A percentile compares a stretch with the other conserved stretches of the same genome.
Conservation (phyloP, 1,140 invertebrate species). For the Pogonognathellus flavescens region DNA sequence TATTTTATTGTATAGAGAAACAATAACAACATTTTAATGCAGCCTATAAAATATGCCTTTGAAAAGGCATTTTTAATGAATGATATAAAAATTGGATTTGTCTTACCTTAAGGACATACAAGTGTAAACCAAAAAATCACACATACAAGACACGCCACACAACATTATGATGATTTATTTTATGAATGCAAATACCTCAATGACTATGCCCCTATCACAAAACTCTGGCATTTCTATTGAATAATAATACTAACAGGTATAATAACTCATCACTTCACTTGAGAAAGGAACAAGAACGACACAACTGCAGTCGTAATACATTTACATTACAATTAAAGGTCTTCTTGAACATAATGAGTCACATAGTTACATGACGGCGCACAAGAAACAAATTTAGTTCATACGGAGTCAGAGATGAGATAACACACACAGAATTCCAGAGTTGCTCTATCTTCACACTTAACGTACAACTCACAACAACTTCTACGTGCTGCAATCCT, state of each 20-base stretch:
- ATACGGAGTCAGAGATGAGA: neutral
- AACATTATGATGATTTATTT: constrained; percentile 31
- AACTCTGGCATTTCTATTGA: neutral
- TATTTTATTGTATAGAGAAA: too few species aligned
- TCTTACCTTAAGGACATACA: constrained; percentile 39
- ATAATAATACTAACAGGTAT: neutral
- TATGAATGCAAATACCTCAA: neutral
- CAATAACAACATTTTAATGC: too few species aligned
- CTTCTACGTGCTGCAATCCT: too few species aligned
- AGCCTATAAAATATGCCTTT: too few species aligned
- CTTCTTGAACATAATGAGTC: neutral
- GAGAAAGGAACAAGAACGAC: neutral
- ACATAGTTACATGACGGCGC: neutral
- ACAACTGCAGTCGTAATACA: neutral
- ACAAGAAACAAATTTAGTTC: neutral
- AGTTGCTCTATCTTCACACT: neutral
- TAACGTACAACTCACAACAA: too few species aligned
- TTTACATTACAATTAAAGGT: neutral
- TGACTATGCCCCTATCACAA: neutral
- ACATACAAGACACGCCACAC: constrained; percentile 36
- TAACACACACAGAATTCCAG: neutral
- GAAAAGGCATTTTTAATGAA: constrained; percentile 21
- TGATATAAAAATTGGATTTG: constrained; percentile 3
- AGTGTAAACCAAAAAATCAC: constrained; percentile 34
- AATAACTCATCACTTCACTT: constrained; percentile 33